Evolutionary conservation across 2,113 vertebrate genomes (phyloP).

Genomic region (Sebastes fasciatus): DNA sequence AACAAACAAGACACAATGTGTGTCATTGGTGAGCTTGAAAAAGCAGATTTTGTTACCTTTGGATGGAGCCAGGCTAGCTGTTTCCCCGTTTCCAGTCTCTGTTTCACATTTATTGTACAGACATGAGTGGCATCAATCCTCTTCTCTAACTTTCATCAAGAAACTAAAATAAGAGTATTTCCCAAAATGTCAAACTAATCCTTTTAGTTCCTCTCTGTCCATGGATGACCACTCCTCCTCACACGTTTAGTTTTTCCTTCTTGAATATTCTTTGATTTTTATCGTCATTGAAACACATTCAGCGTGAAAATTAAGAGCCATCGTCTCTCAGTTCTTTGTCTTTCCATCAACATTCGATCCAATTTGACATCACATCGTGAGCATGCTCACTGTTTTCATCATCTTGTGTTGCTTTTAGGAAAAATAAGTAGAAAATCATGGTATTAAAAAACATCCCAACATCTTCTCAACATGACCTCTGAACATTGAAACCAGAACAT

Average conservation of each 20-base stretch:
- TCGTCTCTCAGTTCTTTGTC: neutral
- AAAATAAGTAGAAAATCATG: constrained; percentile 62
- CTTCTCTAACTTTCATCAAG: no score
- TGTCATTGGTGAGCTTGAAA: neutral
- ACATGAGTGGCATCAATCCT: neutral
- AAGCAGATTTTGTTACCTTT: neutral
- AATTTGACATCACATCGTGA: neutral
- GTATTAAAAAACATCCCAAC: constrained; percentile 43
- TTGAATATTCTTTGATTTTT: constrained; percentile 22
- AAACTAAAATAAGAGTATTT: neutral
- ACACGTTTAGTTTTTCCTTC: constrained; percentile 1
- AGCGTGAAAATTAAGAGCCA: constrained; percentile 26
- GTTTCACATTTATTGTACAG: neutral
- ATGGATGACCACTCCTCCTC: neutral
- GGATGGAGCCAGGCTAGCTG: neutral
- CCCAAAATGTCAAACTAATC: constrained; percentile 8
- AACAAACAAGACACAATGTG: neutral
- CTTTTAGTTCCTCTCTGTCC: neutral
- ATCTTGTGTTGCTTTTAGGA: constrained; percentile 58
- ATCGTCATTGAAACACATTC: constrained; percentile 38
- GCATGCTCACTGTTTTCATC: constrained; percentile 8
- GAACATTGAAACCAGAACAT: constrained; percentile 16
- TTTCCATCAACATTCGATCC: constrained; percentile 23
- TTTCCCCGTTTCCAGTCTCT: neutral
- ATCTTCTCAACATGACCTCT: constrained; percentile 21